Conservation (phyloP, 1,140 invertebrate species). For the Zaprionus nigranus region DNA sequence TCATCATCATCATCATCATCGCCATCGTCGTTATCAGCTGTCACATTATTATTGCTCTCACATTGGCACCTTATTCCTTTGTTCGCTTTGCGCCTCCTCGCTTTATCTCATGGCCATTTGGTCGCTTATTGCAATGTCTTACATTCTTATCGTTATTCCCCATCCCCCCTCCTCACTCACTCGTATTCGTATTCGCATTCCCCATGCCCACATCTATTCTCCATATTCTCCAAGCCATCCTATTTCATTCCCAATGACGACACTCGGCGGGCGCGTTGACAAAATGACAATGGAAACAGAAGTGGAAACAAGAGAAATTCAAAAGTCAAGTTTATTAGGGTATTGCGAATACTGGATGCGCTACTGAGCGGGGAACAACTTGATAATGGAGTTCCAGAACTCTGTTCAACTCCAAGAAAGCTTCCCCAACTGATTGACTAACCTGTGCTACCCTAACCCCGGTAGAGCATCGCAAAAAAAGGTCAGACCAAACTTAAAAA, state of each 20-base stretch:
- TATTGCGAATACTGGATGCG: conserved; percentile 5
- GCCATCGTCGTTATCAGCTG: conserved; percentile 49
- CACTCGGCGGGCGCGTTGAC: conserved; percentile 76
- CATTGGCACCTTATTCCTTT: conserved; percentile 68
- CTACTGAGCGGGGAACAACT: background rate
- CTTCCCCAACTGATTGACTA: background rate
- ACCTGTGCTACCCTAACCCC: too few relatives aligned
- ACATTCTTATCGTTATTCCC: conserved; percentile 75
- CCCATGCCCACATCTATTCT: conserved; percentile 9
- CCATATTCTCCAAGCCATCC: conserved; percentile 19
- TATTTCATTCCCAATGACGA: conserved; percentile 57
- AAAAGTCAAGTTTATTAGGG: background rate
- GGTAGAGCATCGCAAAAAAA: conserved; percentile 23
- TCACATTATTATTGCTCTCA: conserved; percentile 63
- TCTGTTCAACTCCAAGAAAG: too few relatives aligned
- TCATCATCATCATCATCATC: conserved; percentile 55
- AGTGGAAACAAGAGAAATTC: conserved; percentile 17
- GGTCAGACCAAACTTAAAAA: conserved; percentile 53
- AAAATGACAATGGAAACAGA: conserved; percentile 72
- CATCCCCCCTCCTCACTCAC: conserved; percentile 4
- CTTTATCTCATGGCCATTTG: conserved; percentile 67
- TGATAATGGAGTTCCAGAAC: background rate
- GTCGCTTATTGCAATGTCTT: conserved; percentile 76
- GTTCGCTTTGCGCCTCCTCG: conserved; percentile 31
- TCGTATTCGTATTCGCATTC: conserved; percentile 1